Evolutionary conservation across 2,113 vertebrate species (phyloP).

Genomic region (Hyperoodon ampullatus): DNA sequence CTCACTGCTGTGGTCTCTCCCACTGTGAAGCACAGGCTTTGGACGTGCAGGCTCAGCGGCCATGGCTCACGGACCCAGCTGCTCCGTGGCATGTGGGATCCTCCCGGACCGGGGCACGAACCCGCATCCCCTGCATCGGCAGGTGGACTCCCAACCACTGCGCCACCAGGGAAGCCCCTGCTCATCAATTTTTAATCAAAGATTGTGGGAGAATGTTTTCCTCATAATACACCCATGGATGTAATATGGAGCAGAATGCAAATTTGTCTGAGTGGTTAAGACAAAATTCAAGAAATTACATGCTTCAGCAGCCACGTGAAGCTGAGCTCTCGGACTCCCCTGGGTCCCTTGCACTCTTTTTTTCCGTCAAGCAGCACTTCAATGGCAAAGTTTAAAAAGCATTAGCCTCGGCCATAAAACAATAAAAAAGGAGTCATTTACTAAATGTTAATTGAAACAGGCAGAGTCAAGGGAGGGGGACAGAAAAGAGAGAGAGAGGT

Average conservation of each 20-base stretch:
- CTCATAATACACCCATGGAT: neutral
- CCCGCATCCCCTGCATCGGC: too few species aligned
- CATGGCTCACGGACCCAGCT: too few species aligned
- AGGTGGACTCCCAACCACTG: too few species aligned
- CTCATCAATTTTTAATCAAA: conserved; percentile 22
- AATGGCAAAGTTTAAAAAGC: neutral
- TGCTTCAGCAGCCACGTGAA: neutral
- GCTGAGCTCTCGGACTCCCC: neutral
- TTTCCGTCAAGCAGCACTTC: neutral
- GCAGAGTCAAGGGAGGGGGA: neutral
- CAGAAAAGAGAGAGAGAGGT: accelerated
- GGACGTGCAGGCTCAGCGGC: too few species aligned
- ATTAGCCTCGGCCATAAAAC: neutral
- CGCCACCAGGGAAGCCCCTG: too few species aligned
- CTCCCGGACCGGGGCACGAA: too few species aligned
- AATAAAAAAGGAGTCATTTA: neutral
- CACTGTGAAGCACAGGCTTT: too few species aligned
- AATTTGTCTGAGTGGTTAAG: conserved; percentile 2
- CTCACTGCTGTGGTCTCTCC: too few species aligned
- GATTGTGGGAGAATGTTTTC: neutral
- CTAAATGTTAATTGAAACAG: neutral
- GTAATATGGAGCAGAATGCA: neutral
- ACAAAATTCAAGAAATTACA: conserved; percentile 32
- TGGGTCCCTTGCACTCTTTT: neutral
- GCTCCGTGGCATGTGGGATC: too few species aligned